Evolutionary conservation across 2,113 vertebrate species (phyloP), one percentile per base, ranked within the genome.

Genomic region (Tauraco erythrolophus): DNA sequence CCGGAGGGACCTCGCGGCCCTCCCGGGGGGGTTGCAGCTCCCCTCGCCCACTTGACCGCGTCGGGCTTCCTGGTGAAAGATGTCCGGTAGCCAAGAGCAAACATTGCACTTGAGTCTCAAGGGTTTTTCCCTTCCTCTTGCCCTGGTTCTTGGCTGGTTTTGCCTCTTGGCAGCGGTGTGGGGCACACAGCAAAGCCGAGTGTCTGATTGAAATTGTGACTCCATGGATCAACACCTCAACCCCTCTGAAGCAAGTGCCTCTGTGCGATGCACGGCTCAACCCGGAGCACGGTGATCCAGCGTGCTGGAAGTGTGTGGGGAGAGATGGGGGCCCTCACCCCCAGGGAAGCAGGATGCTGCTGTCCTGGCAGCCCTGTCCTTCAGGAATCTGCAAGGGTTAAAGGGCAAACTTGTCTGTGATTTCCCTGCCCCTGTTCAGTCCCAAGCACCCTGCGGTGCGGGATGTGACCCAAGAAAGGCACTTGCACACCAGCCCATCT

Each of bases 31-130:
- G 5, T 56, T 15, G 48, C 66, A 3, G 85, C 69, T 64, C 90
- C 56, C 37, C 45, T 86, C 27, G 14, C 71, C 89, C 88, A 95
- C 95, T 95, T 92, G 93, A 96, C 90, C 84, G 12, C 17, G 39
- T 19, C 18, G 18, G 45, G 58, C 11, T 97, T 95, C 89, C 86
- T 64, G 94, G 11, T 28, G 87, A 84, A 68, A 82, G 75, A 7
- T 19, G 25, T 41, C 93, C 87, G 80, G 82, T 64, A 65, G 91
- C 23, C 9, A 12, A 57, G 76, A 95, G 84, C 96, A 97, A 98
- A 97, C 51, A 95, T 2, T 0, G 74, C 80, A 2, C 92, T 93
- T 2, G 13, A 43, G 61, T 24, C 84, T 96, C 60, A 22, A 93
- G 95, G 88, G 8, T 14, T 90, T 87, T 75, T 11, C 78, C 89